Conservation (phyloP, 37 sponge, comb jelly and placozoan species). For the Aplysina aerophoba region DNA sequence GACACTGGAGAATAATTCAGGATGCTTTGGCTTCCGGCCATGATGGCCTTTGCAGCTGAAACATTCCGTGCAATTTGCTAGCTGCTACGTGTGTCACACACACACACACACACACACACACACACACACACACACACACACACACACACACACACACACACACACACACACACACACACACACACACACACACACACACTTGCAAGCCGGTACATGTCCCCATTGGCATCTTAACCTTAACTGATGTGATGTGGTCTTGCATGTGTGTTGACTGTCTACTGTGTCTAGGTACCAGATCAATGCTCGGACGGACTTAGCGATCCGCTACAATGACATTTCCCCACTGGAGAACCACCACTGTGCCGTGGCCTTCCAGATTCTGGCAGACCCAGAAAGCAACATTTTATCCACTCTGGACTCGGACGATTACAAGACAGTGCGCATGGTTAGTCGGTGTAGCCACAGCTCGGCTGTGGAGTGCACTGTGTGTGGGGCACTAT, state of each 20-base stretch:
- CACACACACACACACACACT: too few relatives aligned
- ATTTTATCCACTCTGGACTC: constrained; percentile 52
- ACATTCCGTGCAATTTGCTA: too few relatives aligned
- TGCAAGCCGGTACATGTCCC: neutral
- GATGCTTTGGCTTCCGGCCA: too few relatives aligned
- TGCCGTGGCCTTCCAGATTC: constrained; percentile 82
- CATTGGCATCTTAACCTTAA: neutral
- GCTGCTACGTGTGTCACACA: too few relatives aligned
- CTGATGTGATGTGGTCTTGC: neutral
- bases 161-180: too few relatives aligned
- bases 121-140: too few relatives aligned
- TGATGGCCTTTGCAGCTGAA: too few relatives aligned
- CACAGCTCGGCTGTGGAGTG: too few relatives aligned
- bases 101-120: too few relatives aligned
- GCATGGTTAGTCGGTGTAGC: constrained; percentile 50
- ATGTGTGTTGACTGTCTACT: neutral
- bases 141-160: too few relatives aligned
- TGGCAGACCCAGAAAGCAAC: constrained; percentile 77
- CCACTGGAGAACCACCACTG: constrained; percentile 95
- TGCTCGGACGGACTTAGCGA: constrained; percentile 85
- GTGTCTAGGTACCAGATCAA: constrained; percentile 79
- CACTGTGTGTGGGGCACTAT: too few relatives aligned
- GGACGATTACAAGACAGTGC: constrained; percentile 54
- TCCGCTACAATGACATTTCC: constrained; percentile 90
- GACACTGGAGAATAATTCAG: too few relatives aligned